A percentile compares a stretch with the other conserved stretches of the same genome.
Evolutionary conservation across 2,888 invertebrate genomes (phyloP).

Genomic region (Xylophagus ater): DNA sequence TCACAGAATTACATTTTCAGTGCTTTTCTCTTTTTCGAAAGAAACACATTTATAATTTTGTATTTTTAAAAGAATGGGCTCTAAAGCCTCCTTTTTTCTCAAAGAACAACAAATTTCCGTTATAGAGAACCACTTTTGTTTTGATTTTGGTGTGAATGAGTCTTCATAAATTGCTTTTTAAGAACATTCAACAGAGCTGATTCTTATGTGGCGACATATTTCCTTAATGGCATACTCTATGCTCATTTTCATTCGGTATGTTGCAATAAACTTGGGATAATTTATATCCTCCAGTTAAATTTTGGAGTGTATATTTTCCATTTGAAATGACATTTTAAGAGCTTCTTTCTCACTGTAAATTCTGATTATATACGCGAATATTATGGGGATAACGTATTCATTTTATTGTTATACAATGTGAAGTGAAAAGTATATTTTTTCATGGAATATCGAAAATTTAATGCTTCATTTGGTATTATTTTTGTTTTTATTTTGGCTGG

Average conservation of each 20-base stretch:
- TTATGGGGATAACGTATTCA: background rate
- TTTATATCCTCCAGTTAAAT: conserved; percentile 16
- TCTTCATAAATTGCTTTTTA: conserved; percentile 17
- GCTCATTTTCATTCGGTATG: conserved; percentile 10
- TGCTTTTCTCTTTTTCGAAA: conserved; percentile 1
- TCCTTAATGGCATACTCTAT: conserved; percentile 15
- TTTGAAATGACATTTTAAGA: conserved; percentile 15
- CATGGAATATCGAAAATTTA: no score
- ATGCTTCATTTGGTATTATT: no score
- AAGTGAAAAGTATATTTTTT: conserved; percentile 10
- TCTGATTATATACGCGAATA: conserved; percentile 13
- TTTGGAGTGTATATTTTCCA: conserved; percentile 2
- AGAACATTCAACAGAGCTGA: conserved; percentile 15
- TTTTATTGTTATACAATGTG: background rate
- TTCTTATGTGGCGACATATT: conserved; percentile 19
- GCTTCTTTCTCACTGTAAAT: conserved; percentile 13
- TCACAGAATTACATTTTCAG: conserved; percentile 8
- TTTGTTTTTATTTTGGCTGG: no score
- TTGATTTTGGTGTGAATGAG: conserved; percentile 12
- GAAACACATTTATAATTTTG: background rate
- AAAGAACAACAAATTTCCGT: no score
- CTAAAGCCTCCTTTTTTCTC: no score
- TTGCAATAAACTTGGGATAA: conserved; percentile 16
- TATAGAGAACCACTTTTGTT: no score
- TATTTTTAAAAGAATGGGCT: no score